A percentile compares a stretch with the other conserved stretches of the same genome.
phyloP scores from a whole-genome alignment of 64 coral and sea anemone genomes.

The Dendrophyllia cribrosa region DNA sequence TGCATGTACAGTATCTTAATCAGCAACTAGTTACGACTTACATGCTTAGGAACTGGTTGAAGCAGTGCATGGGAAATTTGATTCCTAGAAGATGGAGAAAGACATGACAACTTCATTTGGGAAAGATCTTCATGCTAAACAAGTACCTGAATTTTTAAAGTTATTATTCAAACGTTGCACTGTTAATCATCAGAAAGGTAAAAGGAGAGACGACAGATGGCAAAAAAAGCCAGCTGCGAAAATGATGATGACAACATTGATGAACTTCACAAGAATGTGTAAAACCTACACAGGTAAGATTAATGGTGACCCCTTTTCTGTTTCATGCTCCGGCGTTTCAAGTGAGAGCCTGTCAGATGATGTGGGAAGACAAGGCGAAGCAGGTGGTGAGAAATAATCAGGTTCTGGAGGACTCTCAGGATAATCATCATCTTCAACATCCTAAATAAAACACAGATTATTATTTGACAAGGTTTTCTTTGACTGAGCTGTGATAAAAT shows the following conservation, averaged over 20 bases:
- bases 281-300: neutral
- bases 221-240: too few species aligned
- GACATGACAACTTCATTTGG: neutral
- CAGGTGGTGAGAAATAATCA: conserved; percentile 28
- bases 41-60: neutral
- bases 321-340: neutral
- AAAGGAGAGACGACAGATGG: too few species aligned
- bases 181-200: too few species aligned
- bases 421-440: conserved; percentile 2
- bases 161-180: too few species aligned
- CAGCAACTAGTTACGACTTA: neutral
- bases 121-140: too few species aligned
- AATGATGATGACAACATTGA: neutral
- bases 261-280: neutral
- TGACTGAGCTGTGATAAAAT: too few species aligned
- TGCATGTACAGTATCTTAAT: too few species aligned
- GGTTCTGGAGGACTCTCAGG: conserved; percentile 29
- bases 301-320: neutral
- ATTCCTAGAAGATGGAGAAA: neutral
- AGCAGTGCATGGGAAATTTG: neutral
- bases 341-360: neutral
- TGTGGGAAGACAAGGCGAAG: neutral
- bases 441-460: neutral
- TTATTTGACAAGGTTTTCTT: too few species aligned
- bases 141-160: too few species aligned